Evolutionary conservation across 2,888 invertebrate genomes (phyloP), one percentile per base, ranked within the genome.

Genomic region (Pheosia gnoma): DNA sequence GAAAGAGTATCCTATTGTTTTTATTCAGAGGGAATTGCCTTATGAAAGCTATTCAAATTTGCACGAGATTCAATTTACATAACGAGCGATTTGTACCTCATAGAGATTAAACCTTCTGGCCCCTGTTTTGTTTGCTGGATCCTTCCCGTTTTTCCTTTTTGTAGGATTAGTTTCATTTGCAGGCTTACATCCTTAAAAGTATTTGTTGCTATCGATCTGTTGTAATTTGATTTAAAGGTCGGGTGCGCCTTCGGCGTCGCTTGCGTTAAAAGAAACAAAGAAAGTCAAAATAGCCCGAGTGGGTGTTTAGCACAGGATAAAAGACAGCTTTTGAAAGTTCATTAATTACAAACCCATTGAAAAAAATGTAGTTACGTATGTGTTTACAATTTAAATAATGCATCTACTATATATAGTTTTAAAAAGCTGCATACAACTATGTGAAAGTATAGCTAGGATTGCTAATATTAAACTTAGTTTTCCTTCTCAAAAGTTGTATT

Each of bases 31-130:
- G 66, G 83, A 90, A 92, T 89, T 90, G 88, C 86, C 90, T 91
- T 89, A 89, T 91, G 88, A 89, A 91, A 88, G 87, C 85, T 85
- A 88, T 91, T 91, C 86, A 90, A 91, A 91, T 91, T 90, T 90
- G 84, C 88, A 87, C 88, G 86, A 89, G 89, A 89, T 91, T 89
- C 88, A 88, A 93, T 93, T 92, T 91, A 86, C 91, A 91, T 93
- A 90, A 91, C 90, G 89, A 88, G 88, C 90, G 87, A 91, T 93
- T 90, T 90, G 89, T 91, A 90, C 88, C 86, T 87, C 83, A 85
- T 84, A 82, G 85, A 87, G 86, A 88, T 88, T 87, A 86, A 86
- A 84, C 83, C 85, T 81, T 83, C 82, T 82, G 80, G 70, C 78
- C 76, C 70, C 80, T 80, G 81, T 81, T 75, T 80, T 87, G 86